A percentile compares a stretch with the other conserved stretches of the same genome.
These are phyloP conservation scores for Ruditapes philippinarum DNA, from an alignment of 1,140 invertebrate species.

Conservation along the genomic window DNA sequence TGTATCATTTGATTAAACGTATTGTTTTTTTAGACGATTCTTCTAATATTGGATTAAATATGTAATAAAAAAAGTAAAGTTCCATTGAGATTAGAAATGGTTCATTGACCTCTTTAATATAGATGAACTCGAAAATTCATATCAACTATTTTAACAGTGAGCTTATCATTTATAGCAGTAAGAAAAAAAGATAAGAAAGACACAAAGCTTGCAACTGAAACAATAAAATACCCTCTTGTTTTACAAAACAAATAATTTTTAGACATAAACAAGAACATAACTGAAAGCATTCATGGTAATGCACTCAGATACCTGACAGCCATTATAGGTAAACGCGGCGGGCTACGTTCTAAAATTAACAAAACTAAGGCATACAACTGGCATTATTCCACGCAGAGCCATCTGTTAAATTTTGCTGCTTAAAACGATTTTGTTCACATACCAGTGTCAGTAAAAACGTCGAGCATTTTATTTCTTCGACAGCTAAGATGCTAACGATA, in stretches of 20 bases:
- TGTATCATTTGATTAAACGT: too few relatives aligned
- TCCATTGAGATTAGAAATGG: too few relatives aligned
- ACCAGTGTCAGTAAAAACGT: conserved; percentile 18
- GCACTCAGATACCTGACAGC: conserved; percentile 1
- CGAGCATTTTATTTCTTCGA: background rate
- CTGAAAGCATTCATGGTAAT: background rate
- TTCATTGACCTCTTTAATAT: too few relatives aligned
- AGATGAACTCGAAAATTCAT: too few relatives aligned
- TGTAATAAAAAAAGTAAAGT: too few relatives aligned
- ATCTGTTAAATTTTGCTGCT: conserved; percentile 10
- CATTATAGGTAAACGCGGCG: background rate
- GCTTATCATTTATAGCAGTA: too few relatives aligned
- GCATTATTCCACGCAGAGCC: conserved; percentile 20
- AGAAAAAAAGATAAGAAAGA: too few relatives aligned
- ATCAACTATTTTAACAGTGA: too few relatives aligned
- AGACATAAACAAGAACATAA: background rate
- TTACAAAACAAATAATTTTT: conserved; percentile 1
- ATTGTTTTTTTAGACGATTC: too few relatives aligned
- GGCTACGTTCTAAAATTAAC: conserved; percentile 2
- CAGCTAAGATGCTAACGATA: background rate
- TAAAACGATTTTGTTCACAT: conserved; percentile 4
- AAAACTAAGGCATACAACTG: conserved; percentile 6
- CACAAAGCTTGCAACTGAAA: background rate
- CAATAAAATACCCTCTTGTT: background rate
- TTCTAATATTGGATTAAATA: too few relatives aligned